Percentiles rank a stretch among this genome's conserved stretches.
Evolutionary conservation across 1,140 invertebrate genomes (phyloP).

Genomic region (Sogatella furcifera): DNA sequence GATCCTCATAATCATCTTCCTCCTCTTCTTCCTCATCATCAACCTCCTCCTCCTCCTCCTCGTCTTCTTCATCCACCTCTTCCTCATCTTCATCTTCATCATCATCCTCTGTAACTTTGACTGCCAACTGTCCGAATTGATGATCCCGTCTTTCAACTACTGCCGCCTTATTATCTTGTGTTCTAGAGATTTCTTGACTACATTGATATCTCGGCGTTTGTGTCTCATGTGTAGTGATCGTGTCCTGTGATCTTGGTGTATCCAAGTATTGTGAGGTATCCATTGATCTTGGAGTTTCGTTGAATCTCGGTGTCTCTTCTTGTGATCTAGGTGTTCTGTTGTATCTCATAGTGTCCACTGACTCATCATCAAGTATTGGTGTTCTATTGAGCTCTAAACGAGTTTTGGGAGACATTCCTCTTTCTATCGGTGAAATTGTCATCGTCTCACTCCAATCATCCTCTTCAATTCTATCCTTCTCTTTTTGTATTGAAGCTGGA

Average conservation of each 20-base stretch:
- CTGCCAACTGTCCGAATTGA: not conserved
- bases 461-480: conserved; percentile 11
- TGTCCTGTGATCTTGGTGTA: too few relatives aligned
- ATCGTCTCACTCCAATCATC: conserved; percentile 19
- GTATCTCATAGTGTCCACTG: conserved; percentile 12
- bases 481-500: conserved; percentile 4
- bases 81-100: conserved; percentile 13
- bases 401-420: too few relatives aligned
- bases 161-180: too few relatives aligned
- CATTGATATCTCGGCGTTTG: too few relatives aligned
- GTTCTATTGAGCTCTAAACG: conserved; percentile 10
- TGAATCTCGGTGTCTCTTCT: not conserved
- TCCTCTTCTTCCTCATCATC: conserved; percentile 5
- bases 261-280: conserved; percentile 6
- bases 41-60: not conserved
- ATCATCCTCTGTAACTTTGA: conserved; percentile 6
- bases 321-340: conserved; percentile 1
- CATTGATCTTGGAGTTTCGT: not conserved
- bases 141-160: not conserved
- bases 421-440: not conserved
- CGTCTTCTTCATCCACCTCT: conserved; percentile 1
- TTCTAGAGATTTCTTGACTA: too few relatives aligned
- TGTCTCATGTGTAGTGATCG: too few relatives aligned
- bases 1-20: conserved; percentile 8
- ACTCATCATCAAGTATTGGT: not conserved